These are phyloP conservation scores for Leptoteleia sp. DNA, from an alignment of 1,140 invertebrate genomes.

Conservation along the genomic window DNA sequence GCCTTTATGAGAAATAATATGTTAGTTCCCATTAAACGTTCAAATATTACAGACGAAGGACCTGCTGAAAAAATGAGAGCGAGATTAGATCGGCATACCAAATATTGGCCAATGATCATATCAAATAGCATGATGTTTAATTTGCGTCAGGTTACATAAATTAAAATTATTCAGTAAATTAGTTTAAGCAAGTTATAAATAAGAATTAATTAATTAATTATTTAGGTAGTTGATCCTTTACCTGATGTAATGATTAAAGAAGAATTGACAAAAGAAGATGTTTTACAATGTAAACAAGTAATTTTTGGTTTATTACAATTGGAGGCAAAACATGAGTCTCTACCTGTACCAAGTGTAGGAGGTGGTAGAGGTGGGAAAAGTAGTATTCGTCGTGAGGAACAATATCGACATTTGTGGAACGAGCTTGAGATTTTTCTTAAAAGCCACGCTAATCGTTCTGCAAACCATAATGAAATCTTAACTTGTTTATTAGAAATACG, in stretches of 20 bases:
- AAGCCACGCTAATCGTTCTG: constrained; percentile 85
- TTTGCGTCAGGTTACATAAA: constrained; percentile 86
- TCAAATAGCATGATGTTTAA: constrained; percentile 95
- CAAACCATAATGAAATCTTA: constrained; percentile 89
- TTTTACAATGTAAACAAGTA: constrained; percentile 93
- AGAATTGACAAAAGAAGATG: constrained; percentile 90
- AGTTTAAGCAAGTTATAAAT: no score
- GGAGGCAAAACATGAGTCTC: constrained; percentile 91
- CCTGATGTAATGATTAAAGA: constrained; percentile 91
- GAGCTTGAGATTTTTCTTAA: constrained; percentile 93
- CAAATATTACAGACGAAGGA: constrained; percentile 74
- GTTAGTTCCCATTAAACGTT: constrained; percentile 85
- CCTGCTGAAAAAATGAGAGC: constrained; percentile 84
- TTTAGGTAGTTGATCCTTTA: constrained; percentile 90
- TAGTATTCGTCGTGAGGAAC: constrained; percentile 88
- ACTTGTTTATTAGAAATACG: constrained; percentile 92
- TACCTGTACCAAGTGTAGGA: constrained; percentile 85
- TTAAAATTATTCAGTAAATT: no score
- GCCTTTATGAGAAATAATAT: constrained; percentile 92
- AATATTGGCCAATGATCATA: constrained; percentile 96
- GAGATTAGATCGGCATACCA: constrained; percentile 88
- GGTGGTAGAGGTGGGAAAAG: constrained; percentile 83
- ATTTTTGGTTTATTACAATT: constrained; percentile 91
- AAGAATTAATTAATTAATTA: background rate
- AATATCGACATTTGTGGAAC: constrained; percentile 93